These are phyloP conservation scores for Leuciscus idus DNA, from an alignment of 2,113 vertebrate species.

Conservation along the genomic window DNA sequence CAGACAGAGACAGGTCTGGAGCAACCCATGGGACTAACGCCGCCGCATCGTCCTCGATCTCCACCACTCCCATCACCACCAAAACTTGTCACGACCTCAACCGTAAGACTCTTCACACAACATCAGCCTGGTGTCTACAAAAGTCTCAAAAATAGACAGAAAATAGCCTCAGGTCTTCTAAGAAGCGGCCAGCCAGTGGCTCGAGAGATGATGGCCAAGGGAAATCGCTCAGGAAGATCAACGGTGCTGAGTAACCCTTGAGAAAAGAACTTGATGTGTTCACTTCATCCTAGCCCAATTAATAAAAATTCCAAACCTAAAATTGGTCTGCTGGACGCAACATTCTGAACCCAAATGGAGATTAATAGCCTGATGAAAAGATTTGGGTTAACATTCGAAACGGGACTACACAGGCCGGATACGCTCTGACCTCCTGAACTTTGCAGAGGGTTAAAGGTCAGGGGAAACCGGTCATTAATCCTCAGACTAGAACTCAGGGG, in stretches of 20 bases:
- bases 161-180: constrained; percentile 10
- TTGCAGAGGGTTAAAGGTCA: constrained; percentile 59
- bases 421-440: constrained; percentile 64
- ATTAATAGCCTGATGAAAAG: constrained; percentile 31
- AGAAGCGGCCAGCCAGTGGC: constrained; percentile 17
- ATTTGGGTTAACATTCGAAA: constrained; percentile 9
- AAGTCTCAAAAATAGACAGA: constrained; percentile 33
- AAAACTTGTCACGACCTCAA: constrained; percentile 50
- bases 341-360: neutral
- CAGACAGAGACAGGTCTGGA: constrained; percentile 76
- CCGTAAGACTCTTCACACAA: constrained; percentile 42
- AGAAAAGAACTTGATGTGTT: neutral
- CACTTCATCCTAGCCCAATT: constrained; percentile 29
- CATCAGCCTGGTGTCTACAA: constrained; percentile 38
- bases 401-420: constrained; percentile 28
- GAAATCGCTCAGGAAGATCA: constrained; percentile 16
- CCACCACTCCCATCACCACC: constrained; percentile 8
- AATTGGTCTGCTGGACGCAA: neutral
- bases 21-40: constrained; percentile 69
- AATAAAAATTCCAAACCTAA: neutral
- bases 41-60: constrained; percentile 49
- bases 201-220: neutral
- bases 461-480: constrained; percentile 57
- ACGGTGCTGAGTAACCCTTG: neutral
- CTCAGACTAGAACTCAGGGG: constrained; percentile 57